Base-by-base conservation (phyloP, 2,888 invertebrate species). In the Cataglyphis rosenhaueri region DNA sequence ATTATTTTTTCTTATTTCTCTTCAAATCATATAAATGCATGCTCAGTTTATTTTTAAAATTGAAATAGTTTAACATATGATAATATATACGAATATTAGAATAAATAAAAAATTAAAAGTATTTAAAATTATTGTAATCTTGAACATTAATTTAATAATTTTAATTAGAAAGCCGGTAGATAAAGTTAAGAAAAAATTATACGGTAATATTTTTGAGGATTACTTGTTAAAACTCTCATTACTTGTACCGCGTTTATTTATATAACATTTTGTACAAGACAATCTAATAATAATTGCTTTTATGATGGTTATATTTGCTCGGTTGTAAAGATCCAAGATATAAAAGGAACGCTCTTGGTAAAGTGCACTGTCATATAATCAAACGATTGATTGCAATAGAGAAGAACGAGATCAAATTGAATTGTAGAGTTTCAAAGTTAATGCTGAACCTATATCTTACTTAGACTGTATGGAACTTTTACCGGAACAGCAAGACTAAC, bases 361-460 rank as follows among this genome's bases (percentile, higher is more conserved):
- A 59, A 52, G 38, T 81, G 65, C 76, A 59, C 76, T 68, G 70
- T 82, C 65, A 78, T 78, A 73, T 73, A 82, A 82, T 78, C 82
- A 66, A 75, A 48, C 57, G 57, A 65, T 48, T 59, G 78, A 79
- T 79, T 70, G 44, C 74, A 55, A 65, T 59, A 70, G 70, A 71
- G 71, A 74, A 44, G 71, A 61, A 81, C 57, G 52, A 52, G 52
- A 12, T 12, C 52, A 64, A 55, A 59, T 68, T 59, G 78, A 55
- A 65, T 76, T n/a, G 57, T 41, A 25, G 29, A 21, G 70, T 59
- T 32, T 78, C 44, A 70, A 44, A 38, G 29, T 57, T 70, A 68
- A 57, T 78, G 25, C 70, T 61, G 59, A 61, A 44, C 59, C 25
- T 59, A 35, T 59, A 8, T 0, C 41, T 41, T 25, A 68, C 59